Conservation (phyloP, 1,140 invertebrate species). For the Panagrolaimus sp. region DNA sequence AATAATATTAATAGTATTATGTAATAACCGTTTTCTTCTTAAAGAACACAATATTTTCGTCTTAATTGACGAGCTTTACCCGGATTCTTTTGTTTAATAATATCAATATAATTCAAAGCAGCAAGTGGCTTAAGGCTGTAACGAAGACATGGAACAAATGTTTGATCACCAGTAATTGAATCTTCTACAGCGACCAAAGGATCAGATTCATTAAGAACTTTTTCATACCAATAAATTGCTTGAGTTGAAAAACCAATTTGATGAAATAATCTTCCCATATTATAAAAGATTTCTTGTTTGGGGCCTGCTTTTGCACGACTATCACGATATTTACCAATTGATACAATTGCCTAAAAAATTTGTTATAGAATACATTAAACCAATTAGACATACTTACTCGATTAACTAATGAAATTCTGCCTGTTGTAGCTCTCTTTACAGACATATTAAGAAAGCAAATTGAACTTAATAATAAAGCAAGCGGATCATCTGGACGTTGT, state of each 20-base stretch:
- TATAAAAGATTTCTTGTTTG: slow-evolving; percentile 47
- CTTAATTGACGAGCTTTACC: not conserved
- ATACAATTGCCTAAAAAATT: slow-evolving; percentile 37
- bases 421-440: slow-evolving; percentile 55
- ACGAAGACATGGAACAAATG: not conserved
- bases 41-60: not conserved
- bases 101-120: not conserved
- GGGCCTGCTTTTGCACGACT: slow-evolving; percentile 19
- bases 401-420: slow-evolving; percentile 44
- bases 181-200: not conserved
- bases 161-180: too few relatives aligned
- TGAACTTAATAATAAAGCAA: slow-evolving; percentile 47
- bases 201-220: slow-evolving; percentile 33
- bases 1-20: too few relatives aligned
- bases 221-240: slow-evolving; percentile 51
- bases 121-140: not conserved
- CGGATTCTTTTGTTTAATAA: not conserved
- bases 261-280: slow-evolving; percentile 51
- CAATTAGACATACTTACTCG: slow-evolving; percentile 30
- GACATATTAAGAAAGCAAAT: slow-evolving; percentile 54
- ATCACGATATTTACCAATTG: slow-evolving; percentile 45
- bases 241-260: slow-evolving; percentile 46
- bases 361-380: not conserved
- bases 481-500: slow-evolving; percentile 41
- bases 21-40: not conserved